Evolutionary conservation across 2,113 vertebrate species (phyloP), one percentile per base, ranked within the genome.

Genomic region (Poicephalus gulielmi): DNA sequence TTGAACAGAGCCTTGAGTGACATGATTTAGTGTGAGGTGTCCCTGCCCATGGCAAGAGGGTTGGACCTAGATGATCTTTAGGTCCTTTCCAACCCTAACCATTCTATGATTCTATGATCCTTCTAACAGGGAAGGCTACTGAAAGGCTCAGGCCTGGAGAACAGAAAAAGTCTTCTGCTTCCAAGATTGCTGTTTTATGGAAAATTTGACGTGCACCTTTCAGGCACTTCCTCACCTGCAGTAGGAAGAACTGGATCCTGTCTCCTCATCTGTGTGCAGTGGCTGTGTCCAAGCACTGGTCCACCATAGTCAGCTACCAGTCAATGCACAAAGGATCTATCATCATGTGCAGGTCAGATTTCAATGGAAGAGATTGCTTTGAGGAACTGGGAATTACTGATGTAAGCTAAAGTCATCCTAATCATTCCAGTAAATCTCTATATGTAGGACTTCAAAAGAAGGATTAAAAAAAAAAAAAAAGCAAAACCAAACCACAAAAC

Each of bases 371-470:
- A 44, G 59, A 62, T 53, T 50, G 10, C 70, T 73, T 33, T 28
- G 28, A 76, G 20, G 17, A 68, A 27, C 23, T 3, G 2, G 28
- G 75, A 49, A 27, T 52, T 12, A 25, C 1, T 17, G 27, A 37
- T 62, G 7, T 5, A 77, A 46, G 31, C 8, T 53, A 17, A 84
- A 91, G 28, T 12, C 11, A 53, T 6, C 35, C 71, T 66, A 31
- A 11, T n/a, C 15, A 41, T 52, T 73, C 23, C 39, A 41, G 8
- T 18, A 64, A 76, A 85, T 52, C 35, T 37, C 8, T 13, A 24
- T 11, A 35, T 23, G 9, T 0, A 41, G 19, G 6, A 41, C 27
- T 90, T 69, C n/a, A 83, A 35, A 55, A 0, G 4, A 71, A 83
- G 46, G 13, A 33, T 63, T 63, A 6, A 7, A 30, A 47, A 2